These are phyloP conservation scores for Brachyopa scutellaris DNA, from an alignment of 2,888 invertebrate genomes.

Conservation along the genomic window DNA sequence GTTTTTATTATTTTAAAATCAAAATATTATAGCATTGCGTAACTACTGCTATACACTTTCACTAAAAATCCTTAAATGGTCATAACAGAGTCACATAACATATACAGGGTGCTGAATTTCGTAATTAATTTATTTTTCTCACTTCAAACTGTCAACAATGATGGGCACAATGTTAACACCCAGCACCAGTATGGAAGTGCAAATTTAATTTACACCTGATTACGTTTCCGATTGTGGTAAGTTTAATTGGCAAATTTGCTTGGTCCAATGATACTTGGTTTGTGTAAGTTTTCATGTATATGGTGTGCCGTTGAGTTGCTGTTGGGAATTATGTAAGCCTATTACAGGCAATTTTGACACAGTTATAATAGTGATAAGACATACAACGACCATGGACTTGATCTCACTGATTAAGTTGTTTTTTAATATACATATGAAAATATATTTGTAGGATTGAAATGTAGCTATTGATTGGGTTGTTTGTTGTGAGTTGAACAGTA, in stretches of 20 bases:
- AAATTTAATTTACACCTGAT: constrained; percentile 54
- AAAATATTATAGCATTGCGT: neutral
- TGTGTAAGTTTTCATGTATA: constrained; percentile 58
- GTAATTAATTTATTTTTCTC: neutral
- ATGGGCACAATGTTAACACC: constrained; percentile 29
- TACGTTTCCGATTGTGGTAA: constrained; percentile 60
- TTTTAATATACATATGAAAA: constrained; percentile 6
- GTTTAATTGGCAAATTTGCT: constrained; percentile 51
- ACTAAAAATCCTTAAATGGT: constrained; percentile 15
- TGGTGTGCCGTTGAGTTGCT: constrained; percentile 32
- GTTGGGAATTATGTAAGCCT: constrained; percentile 31
- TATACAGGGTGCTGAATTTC: neutral
- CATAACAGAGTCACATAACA: constrained; percentile 1
- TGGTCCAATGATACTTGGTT: constrained; percentile 22
- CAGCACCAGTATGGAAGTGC: constrained; percentile 7
- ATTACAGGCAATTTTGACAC: constrained; percentile 25
- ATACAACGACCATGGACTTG: constrained; percentile 65
- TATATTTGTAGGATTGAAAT: neutral
- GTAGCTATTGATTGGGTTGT: constrained; percentile 2
- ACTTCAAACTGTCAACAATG: constrained; percentile 32
- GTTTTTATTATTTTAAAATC: neutral
- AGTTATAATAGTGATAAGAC: constrained; percentile 3
- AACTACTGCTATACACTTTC: constrained; percentile 38
- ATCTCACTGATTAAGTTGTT: constrained; percentile 27
- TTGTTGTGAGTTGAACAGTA: neutral